phyloP scores from a whole-genome alignment of 92 coral and sea anemone species.

The Umimayanthus chanpuru region DNA sequence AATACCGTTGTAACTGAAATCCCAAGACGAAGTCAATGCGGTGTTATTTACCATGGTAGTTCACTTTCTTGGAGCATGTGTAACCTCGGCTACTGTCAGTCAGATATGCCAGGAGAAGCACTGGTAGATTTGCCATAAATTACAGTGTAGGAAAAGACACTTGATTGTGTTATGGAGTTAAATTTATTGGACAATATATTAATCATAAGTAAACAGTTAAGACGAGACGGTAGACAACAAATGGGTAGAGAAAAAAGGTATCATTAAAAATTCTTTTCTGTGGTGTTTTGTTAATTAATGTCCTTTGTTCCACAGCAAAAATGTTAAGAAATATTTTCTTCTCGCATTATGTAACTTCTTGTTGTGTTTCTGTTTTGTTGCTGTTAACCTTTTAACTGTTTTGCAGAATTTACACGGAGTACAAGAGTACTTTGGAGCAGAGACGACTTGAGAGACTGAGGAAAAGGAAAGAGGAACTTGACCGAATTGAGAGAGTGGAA shows the following conservation, averaged over 20 bases:
- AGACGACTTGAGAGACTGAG: constrained; percentile 43
- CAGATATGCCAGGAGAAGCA: background rate
- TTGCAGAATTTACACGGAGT: constrained; percentile 60
- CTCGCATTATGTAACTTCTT: background rate
- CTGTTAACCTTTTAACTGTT: background rate
- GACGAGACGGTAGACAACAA: background rate
- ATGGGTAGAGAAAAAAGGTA: background rate
- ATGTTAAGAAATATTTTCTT: background rate
- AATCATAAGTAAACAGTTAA: too few species aligned
- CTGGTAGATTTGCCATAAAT: background rate
- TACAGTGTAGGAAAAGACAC: too few species aligned
- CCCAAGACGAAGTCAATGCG: too few species aligned
- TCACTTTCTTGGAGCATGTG: too few species aligned
- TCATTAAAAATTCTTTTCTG: background rate
- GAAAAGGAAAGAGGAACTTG: constrained; percentile 59
- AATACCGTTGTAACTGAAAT: too few species aligned
- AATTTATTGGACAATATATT: too few species aligned
- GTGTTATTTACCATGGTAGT: too few species aligned
- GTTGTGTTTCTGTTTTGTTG: background rate
- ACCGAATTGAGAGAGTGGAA: constrained; percentile 60
- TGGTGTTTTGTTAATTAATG: too few species aligned
- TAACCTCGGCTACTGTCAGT: background rate
- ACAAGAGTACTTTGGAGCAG: constrained; percentile 52
- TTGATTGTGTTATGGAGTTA: too few species aligned
- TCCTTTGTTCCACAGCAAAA: background rate